A percentile compares a stretch with the other conserved stretches of the same genome.
These are phyloP conservation scores for Machimus rusticus DNA, from an alignment of 2,888 invertebrate species.

Conservation along the genomic window DNA sequence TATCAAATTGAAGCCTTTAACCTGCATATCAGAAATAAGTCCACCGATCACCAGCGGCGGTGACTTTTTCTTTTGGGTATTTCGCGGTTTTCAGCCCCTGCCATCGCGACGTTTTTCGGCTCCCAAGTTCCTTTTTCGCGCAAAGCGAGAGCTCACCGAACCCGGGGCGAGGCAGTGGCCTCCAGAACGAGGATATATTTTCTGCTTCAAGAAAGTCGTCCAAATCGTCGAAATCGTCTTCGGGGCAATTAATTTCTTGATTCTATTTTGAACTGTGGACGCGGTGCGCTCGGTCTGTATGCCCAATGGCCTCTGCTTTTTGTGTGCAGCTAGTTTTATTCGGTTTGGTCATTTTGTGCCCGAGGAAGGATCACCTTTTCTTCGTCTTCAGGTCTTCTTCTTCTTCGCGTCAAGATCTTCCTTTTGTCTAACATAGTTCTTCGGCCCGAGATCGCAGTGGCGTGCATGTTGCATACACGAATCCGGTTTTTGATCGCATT, in stretches of 20 bases:
- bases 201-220: not conserved
- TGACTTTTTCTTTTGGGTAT: not conserved
- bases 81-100: not conserved
- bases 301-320: not conserved
- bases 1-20: not conserved
- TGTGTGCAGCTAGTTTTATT: slow-evolving; percentile 5
- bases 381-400: not conserved
- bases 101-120: not conserved
- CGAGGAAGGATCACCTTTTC: slow-evolving; percentile 7
- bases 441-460: not conserved
- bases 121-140: not conserved
- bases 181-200: slow-evolving; percentile 3
- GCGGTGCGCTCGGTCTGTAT: not conserved
- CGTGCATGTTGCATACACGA: slow-evolving; percentile 4
- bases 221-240: not conserved
- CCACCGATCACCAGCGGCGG: not conserved
- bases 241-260: slow-evolving; percentile 16
- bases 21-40: not conserved
- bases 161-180: not conserved
- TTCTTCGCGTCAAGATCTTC: not conserved
- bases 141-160: not conserved
- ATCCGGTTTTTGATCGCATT: slow-evolving; percentile 35
- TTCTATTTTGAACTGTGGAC: slow-evolving; percentile 21
- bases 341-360: not conserved
- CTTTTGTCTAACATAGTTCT: slow-evolving; percentile 37